Conservation (phyloP, 2,113 vertebrate genomes). For the Petroica traversi region DNA sequence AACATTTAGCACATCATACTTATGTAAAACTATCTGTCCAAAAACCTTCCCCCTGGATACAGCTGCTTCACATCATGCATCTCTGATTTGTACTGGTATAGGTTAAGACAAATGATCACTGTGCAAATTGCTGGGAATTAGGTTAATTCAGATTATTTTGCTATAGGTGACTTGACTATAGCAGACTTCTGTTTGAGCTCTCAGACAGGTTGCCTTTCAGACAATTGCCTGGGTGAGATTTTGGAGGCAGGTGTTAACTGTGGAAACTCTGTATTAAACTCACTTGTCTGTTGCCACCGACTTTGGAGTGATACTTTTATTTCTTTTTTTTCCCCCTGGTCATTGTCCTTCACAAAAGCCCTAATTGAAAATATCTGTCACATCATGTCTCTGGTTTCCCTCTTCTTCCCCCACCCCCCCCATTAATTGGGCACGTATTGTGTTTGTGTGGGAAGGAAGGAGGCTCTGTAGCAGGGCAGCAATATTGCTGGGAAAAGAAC, state of each 20-base stretch:
- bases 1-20: background rate
- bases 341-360: constrained; percentile 61
- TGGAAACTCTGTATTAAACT: background rate
- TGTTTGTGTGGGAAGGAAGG: constrained; percentile 68
- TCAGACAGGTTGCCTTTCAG: background rate
- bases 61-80: background rate
- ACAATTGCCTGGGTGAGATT: background rate
- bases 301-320: background rate
- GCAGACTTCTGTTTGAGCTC: background rate
- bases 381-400: constrained; percentile 74
- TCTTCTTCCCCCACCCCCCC: constrained; percentile 1
- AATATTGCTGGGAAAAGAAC: constrained; percentile 76
- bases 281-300: background rate
- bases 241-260: constrained; percentile 62
- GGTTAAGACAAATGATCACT: background rate
- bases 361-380: constrained; percentile 60
- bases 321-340: background rate
- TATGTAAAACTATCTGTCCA: background rate
- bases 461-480: constrained; percentile 68
- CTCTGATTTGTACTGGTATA: background rate
- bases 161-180: background rate
- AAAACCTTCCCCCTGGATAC: background rate
- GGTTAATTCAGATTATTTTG: background rate
- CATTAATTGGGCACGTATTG: constrained; percentile 67
- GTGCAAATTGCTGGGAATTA: background rate